A percentile compares a stretch with the other conserved stretches of the same genome.
Evolutionary conservation across 1,140 invertebrate species (phyloP).

Genomic region (Drosophila pachea): DNA sequence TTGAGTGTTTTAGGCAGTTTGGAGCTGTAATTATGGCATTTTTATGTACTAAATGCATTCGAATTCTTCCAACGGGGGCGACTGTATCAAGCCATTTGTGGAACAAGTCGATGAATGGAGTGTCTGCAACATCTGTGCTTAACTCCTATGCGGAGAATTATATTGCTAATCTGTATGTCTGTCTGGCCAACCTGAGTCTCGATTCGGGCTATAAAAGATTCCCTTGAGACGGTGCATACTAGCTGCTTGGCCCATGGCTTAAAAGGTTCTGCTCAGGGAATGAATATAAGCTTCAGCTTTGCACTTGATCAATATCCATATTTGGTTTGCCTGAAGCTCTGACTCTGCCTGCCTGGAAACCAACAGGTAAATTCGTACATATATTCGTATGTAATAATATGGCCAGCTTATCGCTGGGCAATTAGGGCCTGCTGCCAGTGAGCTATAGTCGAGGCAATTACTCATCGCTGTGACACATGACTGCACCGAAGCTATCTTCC

Average conservation of each 20-base stretch:
- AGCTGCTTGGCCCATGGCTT: no score
- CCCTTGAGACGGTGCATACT: no score
- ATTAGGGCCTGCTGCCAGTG: slow-evolving; percentile 45
- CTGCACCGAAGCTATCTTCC: slow-evolving; percentile 25
- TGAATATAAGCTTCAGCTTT: no score
- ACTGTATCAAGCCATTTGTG: slow-evolving; percentile 25
- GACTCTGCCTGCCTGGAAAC: no score
- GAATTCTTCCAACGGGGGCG: neutral
- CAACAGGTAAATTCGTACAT: neutral
- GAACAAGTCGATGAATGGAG: slow-evolving; percentile 15
- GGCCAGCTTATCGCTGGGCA: slow-evolving; percentile 46
- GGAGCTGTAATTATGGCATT: slow-evolving; percentile 66
- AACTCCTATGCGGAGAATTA: neutral
- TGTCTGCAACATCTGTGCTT: slow-evolving; percentile 7
- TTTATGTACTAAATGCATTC: slow-evolving; percentile 64
- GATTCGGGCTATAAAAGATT: no score
- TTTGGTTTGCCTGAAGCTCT: no score
- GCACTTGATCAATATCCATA: no score
- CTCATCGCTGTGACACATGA: slow-evolving; percentile 49
- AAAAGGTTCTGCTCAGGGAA: no score
- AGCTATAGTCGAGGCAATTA: slow-evolving; percentile 50
- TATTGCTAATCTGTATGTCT: neutral
- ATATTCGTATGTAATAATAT: neutral
- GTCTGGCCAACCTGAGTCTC: no score
- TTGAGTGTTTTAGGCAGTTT: slow-evolving; percentile 68